These are phyloP conservation scores for Epinephelus malabaricus DNA, from an alignment of 2,797 vertebrate species.

Conservation along the genomic window DNA sequence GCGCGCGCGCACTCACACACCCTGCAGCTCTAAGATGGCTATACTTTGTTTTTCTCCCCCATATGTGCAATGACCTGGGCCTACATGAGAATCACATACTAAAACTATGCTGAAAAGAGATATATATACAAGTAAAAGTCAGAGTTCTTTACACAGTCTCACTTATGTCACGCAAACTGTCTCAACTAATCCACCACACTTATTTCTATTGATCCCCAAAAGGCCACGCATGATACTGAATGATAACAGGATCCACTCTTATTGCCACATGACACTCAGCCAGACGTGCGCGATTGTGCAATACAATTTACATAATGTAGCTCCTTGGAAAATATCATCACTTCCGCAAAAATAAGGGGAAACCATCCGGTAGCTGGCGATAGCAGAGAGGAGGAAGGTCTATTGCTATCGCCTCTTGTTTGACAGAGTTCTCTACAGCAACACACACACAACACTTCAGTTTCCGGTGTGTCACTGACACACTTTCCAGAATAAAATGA, in stretches of 20 bases:
- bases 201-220: not conserved
- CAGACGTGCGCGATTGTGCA: conserved; percentile 53
- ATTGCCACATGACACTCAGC: conserved; percentile 46
- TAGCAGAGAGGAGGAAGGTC: conserved; percentile 36
- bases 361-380: conserved; percentile 54
- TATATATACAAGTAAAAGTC: not conserved
- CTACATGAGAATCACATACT: no score
- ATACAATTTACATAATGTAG: conserved; percentile 62
- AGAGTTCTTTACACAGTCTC: not conserved
- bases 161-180: not conserved
- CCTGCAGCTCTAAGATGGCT: conserved; percentile 52
- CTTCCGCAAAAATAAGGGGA: conserved; percentile 73
- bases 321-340: conserved; percentile 66
- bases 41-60: conserved; percentile 38
- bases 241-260: conserved; percentile 21
- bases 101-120: not conserved
- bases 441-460: not conserved
- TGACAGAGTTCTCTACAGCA: conserved; percentile 44
- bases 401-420: conserved; percentile 37
- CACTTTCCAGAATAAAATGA: conserved; percentile 68
- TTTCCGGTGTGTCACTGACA: conserved; percentile 48
- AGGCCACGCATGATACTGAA: conserved; percentile 13
- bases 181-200: not conserved
- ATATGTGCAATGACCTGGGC: not conserved
- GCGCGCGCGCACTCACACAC: conserved; percentile 48